Conservation (phyloP, 2,797 vertebrate species). For the Microctenopoma lineatum region DNA sequence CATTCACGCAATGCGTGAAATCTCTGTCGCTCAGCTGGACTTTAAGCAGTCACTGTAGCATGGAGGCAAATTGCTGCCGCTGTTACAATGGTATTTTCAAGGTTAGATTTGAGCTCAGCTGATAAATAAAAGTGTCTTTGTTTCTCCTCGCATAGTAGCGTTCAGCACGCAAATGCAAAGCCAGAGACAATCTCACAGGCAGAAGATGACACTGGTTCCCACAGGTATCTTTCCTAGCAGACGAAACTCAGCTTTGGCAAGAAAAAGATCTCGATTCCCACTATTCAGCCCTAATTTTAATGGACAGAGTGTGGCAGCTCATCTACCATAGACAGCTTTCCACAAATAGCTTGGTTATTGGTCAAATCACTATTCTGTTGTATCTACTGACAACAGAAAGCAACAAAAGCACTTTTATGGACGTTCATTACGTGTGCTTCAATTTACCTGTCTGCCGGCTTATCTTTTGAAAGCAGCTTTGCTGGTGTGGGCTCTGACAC, state of each 20-base stretch:
- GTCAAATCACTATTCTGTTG: conserved; percentile 47
- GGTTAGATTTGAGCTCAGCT: conserved; percentile 18
- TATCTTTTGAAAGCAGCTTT: conserved; percentile 68
- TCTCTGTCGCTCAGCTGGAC: not conserved
- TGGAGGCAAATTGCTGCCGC: not conserved
- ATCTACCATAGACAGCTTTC: conserved; percentile 31
- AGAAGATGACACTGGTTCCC: not conserved
- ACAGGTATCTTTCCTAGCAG: conserved; percentile 24
- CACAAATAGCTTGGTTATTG: conserved; percentile 27
- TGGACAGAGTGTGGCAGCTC: conserved; percentile 40
- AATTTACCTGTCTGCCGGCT: conserved; percentile 70
- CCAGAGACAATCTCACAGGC: not conserved
- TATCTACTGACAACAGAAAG: conserved; percentile 52
- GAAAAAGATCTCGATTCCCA: conserved; percentile 18
- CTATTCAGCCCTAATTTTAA: conserved; percentile 40
- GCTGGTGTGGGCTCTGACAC: conserved; percentile 57
- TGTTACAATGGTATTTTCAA: not conserved
- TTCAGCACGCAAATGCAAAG: not conserved
- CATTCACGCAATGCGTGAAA: not conserved
- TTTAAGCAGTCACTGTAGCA: not conserved
- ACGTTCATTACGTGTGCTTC: conserved; percentile 65
- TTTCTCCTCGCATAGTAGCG: not conserved
- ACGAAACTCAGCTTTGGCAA: conserved; percentile 2
- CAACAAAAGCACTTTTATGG: conserved; percentile 61
- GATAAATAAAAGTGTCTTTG: conserved; percentile 14